phyloP scores from a whole-genome alignment of 1,140 invertebrate genomes.

The Drosophila biarmipes region DNA sequence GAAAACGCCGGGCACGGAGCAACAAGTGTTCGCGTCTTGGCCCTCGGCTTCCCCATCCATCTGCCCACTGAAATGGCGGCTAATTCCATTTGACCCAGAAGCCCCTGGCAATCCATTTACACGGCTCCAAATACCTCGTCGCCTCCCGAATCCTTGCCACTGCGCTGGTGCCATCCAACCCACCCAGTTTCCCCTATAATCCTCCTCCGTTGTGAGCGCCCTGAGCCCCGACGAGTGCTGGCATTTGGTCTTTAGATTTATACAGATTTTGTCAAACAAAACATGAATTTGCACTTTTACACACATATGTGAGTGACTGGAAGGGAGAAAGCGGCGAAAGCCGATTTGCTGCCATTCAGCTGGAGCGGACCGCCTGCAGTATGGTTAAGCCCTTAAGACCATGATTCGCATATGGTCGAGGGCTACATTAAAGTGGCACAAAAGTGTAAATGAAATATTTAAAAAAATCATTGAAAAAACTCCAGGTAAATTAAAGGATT shows the following conservation, averaged over 20 bases:
- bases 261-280: conserved; percentile 81
- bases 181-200: conserved; percentile 20
- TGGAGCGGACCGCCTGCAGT: conserved; percentile 16
- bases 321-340: conserved; percentile 22
- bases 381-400: conserved; percentile 30
- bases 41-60: conserved; percentile 3
- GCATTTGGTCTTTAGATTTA: conserved; percentile 78
- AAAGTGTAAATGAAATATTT: not conserved
- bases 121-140: conserved; percentile 2
- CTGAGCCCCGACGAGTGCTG: conserved; percentile 50
- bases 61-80: conserved; percentile 46
- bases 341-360: conserved; percentile 39
- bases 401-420: conserved; percentile 17
- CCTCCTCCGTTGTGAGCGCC: conserved; percentile 33
- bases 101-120: conserved; percentile 47
- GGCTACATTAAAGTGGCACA: not conserved
- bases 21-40: conserved; percentile 56
- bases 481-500: not conserved
- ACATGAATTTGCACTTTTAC: conserved; percentile 81
- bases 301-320: conserved; percentile 10
- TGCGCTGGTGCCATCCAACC: too few species aligned
- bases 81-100: conserved; percentile 63
- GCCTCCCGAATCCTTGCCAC: not conserved
- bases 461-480: not conserved
- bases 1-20: conserved; percentile 52